Percentiles rank a stretch among this genome's conserved stretches.
phyloP scores from a whole-genome alignment of 2,113 vertebrate species.

The Polypterus senegalus region DNA sequence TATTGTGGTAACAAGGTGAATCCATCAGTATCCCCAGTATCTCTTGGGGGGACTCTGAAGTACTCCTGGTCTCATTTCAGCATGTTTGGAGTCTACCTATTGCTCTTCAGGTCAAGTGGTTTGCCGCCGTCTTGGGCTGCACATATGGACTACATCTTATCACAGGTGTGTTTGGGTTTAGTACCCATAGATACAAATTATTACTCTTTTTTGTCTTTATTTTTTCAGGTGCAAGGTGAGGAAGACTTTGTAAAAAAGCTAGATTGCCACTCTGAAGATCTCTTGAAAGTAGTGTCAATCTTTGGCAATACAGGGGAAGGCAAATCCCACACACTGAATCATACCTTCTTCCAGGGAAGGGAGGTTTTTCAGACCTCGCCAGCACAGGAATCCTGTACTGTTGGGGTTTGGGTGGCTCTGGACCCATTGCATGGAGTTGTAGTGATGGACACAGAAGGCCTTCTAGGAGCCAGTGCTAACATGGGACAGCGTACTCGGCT shows the following conservation, averaged over 20 bases:
- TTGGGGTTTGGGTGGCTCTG: conserved; percentile 92
- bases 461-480: conserved; percentile 84
- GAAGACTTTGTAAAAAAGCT: conserved; percentile 80
- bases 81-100: conserved; percentile 1
- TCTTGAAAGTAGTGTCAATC: conserved; percentile 93
- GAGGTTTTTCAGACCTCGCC: conserved; percentile 95
- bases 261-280: conserved; percentile 75
- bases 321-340: conserved; percentile 94
- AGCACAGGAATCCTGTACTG: conserved; percentile 91
- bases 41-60: conserved; percentile 11
- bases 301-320: conserved; percentile 97
- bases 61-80: conserved; percentile 14
- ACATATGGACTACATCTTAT: neutral
- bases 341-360: conserved; percentile 90
- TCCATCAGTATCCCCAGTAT: too few species aligned
- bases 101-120: neutral
- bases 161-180: neutral
- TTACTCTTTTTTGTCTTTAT: conserved; percentile 7
- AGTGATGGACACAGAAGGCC: conserved; percentile 89
- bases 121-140: conserved; percentile 10
- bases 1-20: too few species aligned
- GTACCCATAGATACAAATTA: neutral
- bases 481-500: conserved; percentile 88
- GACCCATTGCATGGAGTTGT: conserved; percentile 82
- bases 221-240: conserved; percentile 72